Percentiles rank a stretch among this genome's conserved stretches.
These are phyloP conservation scores for Cliona cf. orientalis DNA, from an alignment of 37 sponge, comb jelly and placozoan species.

Conservation along the genomic window DNA sequence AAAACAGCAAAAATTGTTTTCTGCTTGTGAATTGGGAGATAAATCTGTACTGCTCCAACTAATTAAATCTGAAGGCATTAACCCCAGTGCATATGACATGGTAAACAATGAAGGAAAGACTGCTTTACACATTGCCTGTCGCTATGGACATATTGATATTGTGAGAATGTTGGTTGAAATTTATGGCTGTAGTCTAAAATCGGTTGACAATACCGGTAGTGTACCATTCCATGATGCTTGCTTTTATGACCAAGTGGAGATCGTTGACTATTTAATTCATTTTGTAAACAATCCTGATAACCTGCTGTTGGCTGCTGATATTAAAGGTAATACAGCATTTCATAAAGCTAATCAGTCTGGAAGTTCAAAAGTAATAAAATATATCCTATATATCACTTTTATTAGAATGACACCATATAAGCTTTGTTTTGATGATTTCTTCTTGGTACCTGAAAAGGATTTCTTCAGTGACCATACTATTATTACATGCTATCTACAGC, in stretches of 20 bases:
- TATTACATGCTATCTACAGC: background rate
- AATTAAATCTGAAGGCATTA: background rate
- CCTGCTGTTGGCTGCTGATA: background rate
- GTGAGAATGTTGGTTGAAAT: slow-evolving; percentile 7
- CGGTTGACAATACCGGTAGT: background rate
- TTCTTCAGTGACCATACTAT: background rate
- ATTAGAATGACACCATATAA: too few species aligned
- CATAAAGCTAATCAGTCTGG: slow-evolving; percentile 14
- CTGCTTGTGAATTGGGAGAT: too few species aligned
- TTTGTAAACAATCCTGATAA: background rate
- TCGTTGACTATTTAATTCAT: background rate
- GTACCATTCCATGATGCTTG: background rate
- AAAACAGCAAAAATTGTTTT: too few species aligned
- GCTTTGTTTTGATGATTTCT: background rate
- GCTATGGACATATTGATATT: slow-evolving; percentile 19
- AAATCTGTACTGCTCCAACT: too few species aligned
- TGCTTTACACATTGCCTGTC: slow-evolving; percentile 47
- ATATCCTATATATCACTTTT: background rate
- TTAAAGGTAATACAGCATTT: background rate
- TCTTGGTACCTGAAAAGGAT: background rate
- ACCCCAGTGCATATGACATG: background rate
- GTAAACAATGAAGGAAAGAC: slow-evolving; percentile 3
- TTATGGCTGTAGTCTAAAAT: background rate
- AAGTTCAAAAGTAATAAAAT: background rate
- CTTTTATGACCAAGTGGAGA: background rate